phyloP scores from a whole-genome alignment of 2,113 vertebrate genomes.

The Dolichotis patagonum region DNA sequence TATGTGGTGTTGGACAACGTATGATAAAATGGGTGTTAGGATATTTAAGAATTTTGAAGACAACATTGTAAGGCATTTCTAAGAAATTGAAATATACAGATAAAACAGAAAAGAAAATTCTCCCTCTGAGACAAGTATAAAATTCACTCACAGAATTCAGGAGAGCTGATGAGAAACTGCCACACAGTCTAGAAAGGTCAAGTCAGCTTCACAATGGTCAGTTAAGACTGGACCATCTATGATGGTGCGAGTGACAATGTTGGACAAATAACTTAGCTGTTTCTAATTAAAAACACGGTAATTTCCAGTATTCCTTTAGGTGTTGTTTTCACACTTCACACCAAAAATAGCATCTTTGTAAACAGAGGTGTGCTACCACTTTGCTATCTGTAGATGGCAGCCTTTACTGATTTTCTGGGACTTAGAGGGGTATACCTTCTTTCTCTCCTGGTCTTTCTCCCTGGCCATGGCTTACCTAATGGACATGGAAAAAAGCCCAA shows the following conservation, averaged over 20 bases:
- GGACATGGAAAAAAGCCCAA: background rate
- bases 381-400: background rate
- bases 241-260: background rate
- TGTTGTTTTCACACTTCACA: background rate
- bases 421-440: background rate
- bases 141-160: background rate
- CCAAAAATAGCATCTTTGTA: background rate
- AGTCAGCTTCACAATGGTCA: background rate
- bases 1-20: background rate
- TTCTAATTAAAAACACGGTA: background rate
- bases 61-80: background rate
- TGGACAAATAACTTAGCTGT: background rate
- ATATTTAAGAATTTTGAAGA: slow-evolving; percentile 6
- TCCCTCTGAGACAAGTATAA: background rate
- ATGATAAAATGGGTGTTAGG: background rate
- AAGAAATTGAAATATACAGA: background rate
- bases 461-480: background rate
- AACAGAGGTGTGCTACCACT: background rate
- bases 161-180: background rate
- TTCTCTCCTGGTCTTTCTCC: background rate
- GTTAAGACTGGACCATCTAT: background rate
- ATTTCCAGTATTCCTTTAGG: background rate
- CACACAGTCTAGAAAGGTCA: background rate
- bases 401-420: background rate
- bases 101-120: background rate